Base-by-base conservation (phyloP, 1,140 invertebrate species). In the Carposina sasakii region DNA sequence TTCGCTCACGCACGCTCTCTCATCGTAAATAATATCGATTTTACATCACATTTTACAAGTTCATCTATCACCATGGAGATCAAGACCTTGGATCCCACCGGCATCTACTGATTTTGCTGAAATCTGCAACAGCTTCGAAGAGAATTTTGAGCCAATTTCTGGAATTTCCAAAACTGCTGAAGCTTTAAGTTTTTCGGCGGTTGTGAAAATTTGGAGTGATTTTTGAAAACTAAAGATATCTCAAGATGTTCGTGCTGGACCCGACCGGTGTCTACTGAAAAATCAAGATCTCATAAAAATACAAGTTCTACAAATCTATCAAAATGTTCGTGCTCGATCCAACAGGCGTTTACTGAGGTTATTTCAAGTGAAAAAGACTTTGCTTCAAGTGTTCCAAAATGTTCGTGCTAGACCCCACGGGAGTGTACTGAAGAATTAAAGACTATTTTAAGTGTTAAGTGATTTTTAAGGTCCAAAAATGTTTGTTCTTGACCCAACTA, bases 21-120 rank as follows among this genome's bases (percentile, higher is more conserved):
- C 65, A 72, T 74, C 79, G 76, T 81, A 78, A 81, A 75, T 69
- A 77, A 83, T 69, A 81, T 81, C 79, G 79, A 77, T 69, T 56
- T 48, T 54, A 64, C 64, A 45, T 42, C 60, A 48, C 45, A 57
- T 58, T 64, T 54, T 65, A 63, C 19, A 13, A 16, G 33, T 69
- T 53, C 51, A 39, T 31, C 21, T 20, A 23, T 42, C 48, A 42
- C 19, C 37, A 83, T 83, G 79, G 70, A 74, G 56, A 72, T 78
- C 64, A 74, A 78, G 49, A 67, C 76, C 67, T 65, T 81, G 62
- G 77, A 81, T 54, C 77, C 77, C 51, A 81, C 77, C 43, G 77
- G 77, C 60, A 77, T 81, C 53, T 81, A 81, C 47, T 79, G 63
- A 76, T 41, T 8, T 21, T 1, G 6, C 24, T 12, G 24, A n/a